Percentiles rank a stretch among this genome's conserved stretches.
phyloP scores from a whole-genome alignment of 2,113 vertebrate species.

The Petroica traversi region DNA sequence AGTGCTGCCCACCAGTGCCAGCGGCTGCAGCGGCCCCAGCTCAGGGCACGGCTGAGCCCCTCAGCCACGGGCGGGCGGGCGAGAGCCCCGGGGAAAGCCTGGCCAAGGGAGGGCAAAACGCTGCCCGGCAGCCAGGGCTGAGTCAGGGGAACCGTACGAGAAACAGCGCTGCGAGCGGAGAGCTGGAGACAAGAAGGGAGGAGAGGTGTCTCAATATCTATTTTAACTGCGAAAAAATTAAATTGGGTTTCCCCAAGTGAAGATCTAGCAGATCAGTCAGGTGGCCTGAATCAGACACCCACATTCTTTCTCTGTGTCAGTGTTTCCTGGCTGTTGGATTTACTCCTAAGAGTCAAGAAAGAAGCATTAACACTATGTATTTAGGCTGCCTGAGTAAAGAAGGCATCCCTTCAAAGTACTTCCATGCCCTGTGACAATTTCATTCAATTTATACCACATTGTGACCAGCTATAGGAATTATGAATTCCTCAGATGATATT shows the following conservation, averaged over 20 bases:
- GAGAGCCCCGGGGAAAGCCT: neutral
- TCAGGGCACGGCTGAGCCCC: neutral
- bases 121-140: neutral
- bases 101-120: neutral
- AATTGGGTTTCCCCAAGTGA: neutral
- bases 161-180: accelerated
- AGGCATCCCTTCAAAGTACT: neutral
- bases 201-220: neutral
- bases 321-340: neutral
- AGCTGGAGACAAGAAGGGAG: neutral
- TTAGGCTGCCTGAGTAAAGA: neutral
- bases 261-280: neutral
- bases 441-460: neutral
- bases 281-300: neutral
- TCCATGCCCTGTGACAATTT: neutral
- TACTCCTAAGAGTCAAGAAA: neutral
- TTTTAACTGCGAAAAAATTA: neutral
- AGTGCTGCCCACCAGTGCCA: too few relatives aligned
- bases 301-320: neutral
- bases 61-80: neutral
- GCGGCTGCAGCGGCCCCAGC: neutral
- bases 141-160: neutral
- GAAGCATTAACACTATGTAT: neutral
- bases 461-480: neutral
- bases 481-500: neutral